Conservation (phyloP, 1,140 invertebrate species). For the Leptinotarsa undecemlineata region DNA sequence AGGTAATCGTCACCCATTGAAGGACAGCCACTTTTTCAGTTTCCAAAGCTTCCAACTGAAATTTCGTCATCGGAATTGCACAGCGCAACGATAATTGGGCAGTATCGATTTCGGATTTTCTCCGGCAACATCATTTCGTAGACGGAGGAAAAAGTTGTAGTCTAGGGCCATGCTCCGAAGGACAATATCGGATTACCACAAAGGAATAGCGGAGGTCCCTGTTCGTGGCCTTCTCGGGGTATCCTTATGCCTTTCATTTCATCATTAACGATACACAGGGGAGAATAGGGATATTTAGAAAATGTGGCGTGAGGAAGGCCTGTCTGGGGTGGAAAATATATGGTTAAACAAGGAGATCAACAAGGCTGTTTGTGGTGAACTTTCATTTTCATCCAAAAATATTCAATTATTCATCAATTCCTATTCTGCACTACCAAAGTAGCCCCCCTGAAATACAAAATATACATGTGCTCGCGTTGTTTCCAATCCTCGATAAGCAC, state of each 20-base stretch:
- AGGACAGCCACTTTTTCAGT: background rate
- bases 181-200: constrained; percentile 5
- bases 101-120: background rate
- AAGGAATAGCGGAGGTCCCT: background rate
- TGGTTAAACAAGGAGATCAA: no score
- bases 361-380: no score
- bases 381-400: no score
- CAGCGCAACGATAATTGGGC: background rate
- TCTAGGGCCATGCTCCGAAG: background rate
- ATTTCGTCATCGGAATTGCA: background rate
- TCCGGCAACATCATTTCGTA: background rate
- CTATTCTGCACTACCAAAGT: no score
- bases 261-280: background rate
- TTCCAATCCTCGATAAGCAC: no score
- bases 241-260: background rate
- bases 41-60: background rate
- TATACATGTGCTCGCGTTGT: no score
- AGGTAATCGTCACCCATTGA: background rate
- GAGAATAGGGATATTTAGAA: no score
- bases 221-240: background rate
- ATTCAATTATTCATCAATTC: no score
- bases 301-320: no score
- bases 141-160: background rate
- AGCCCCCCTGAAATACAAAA: no score
- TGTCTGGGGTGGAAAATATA: no score